Base-by-base conservation (phyloP, 2,888 invertebrate genomes). In the Xanthorhoe designata region DNA sequence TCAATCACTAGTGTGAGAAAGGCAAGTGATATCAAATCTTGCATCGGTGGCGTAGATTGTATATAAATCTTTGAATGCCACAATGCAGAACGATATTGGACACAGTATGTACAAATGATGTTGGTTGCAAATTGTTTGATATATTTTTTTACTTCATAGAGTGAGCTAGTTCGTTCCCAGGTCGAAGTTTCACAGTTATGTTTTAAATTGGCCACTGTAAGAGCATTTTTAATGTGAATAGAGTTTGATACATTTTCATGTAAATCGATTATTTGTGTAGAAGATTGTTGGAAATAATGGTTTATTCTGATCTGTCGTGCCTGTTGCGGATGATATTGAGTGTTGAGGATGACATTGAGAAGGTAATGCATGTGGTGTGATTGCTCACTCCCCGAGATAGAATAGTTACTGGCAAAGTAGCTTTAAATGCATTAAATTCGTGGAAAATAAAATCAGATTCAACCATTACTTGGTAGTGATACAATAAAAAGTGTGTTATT, bases 141-240 rank as follows among this genome's bases (percentile, higher is more conserved):
- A 65, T 65, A 56, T 65, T 59, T 64, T 64, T 64, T 64, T 57
- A 64, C 62, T 57, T n/a, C 19, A 54, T 55, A 59, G 51, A 49
- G 61, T 51, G 32, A 53, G 56, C 38, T 56, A 6, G 51, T 57
- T 50, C 62, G 19, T 53, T 47, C 42, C 29, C 61, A 64, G 57
- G 45, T 54, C 53, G 61, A 50, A 64, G 64, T 58, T 57, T 35
- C 50, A 42, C 56, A 49, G 18, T 8, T 18, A 32, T 51, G 24
- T 59, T 24, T 38, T 52, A 47, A 60, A 18, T 53, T 68, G 67
- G 59, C 67, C 63, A 64, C 67, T 53, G 45, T 13, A 51, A n/a
- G 52, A 60, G 67, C 45, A 45, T 56, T 50, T 49, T 51, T 9
- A 42, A 50, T 66, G 45, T 62, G 58, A 62, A 45, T 54, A 62